phyloP scores from a whole-genome alignment of 2,797 vertebrate species.

The Dendrocincla tyrannina region DNA sequence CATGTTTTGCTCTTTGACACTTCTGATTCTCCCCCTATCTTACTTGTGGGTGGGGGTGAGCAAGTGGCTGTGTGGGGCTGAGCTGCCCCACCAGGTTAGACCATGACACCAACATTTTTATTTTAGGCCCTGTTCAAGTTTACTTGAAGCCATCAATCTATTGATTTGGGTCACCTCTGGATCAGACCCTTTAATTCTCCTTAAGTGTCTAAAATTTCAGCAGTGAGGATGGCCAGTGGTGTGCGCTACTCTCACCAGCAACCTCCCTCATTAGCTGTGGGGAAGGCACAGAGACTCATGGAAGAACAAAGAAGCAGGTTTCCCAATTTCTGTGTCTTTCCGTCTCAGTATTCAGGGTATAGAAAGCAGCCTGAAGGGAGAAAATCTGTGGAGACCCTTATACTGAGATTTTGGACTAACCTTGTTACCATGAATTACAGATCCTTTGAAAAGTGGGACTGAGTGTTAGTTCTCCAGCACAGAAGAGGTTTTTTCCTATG shows the following conservation, averaged over 20 bases:
- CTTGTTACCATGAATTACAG: not conserved
- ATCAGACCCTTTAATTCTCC: not conserved
- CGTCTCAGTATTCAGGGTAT: not conserved
- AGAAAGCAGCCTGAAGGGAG: not conserved
- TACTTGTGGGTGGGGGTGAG: not conserved
- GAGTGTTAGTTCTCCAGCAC: not conserved
- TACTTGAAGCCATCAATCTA: not conserved
- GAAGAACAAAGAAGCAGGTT: not conserved
- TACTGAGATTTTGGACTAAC: not conserved
- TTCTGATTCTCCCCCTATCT: not conserved
- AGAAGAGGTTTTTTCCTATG: not conserved
- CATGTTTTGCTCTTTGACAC: not conserved
- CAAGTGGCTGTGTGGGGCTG: not conserved
- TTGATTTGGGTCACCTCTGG: not conserved
- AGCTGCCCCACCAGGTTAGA: not conserved
- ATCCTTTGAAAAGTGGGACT: not conserved
- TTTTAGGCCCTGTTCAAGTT: not conserved
- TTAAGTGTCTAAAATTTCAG: not conserved
- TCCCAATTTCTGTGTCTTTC: not conserved
- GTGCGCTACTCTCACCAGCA: not conserved
- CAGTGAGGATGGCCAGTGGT: not conserved
- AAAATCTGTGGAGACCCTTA: not conserved
- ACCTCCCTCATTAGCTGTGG: not conserved
- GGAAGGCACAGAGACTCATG: not conserved
- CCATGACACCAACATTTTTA: accelerated